Evolutionary conservation across 2,888 invertebrate genomes (phyloP).

Genomic region (Clusia tigrina): DNA sequence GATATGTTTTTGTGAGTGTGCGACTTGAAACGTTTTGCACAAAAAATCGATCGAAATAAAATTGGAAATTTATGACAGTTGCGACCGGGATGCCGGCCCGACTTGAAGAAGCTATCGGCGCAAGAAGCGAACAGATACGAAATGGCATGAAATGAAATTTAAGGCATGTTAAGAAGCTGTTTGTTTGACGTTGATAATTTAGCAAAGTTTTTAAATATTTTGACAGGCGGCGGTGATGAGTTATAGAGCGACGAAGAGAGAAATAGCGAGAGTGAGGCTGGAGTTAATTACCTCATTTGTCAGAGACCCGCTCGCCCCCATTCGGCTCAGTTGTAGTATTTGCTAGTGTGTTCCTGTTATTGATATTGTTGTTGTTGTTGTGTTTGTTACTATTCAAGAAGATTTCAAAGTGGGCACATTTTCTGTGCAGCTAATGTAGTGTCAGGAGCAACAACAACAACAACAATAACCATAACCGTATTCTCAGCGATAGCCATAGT

Average conservation of each 20-base stretch:
- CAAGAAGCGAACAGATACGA: not conserved
- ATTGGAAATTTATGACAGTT: not conserved
- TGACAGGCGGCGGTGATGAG: constrained; percentile 48
- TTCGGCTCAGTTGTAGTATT: too few relatives aligned
- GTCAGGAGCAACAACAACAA: constrained; percentile 3
- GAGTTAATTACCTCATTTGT: too few relatives aligned
- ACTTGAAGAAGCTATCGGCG: not conserved
- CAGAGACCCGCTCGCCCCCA: too few relatives aligned
- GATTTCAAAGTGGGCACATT: too few relatives aligned
- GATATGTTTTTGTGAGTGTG: not conserved
- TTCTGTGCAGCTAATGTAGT: too few relatives aligned
- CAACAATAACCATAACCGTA: not conserved
- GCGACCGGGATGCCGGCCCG: not conserved
- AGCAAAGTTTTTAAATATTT: constrained; percentile 48
- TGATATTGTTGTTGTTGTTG: too few relatives aligned
- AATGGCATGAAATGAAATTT: not conserved
- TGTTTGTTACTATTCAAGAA: too few relatives aligned
- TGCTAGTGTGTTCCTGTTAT: too few relatives aligned
- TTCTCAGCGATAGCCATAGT: not conserved
- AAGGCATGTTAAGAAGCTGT: constrained; percentile 17
- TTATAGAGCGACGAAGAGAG: constrained; percentile 48
- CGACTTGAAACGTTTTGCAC: not conserved
- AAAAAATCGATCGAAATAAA: constrained; percentile 6
- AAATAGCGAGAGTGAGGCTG: too few relatives aligned
- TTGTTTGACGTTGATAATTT: constrained; percentile 49